Evolutionary conservation across 2,113 vertebrate genomes (phyloP).

Genomic region (Odontophorus gujanensis): DNA sequence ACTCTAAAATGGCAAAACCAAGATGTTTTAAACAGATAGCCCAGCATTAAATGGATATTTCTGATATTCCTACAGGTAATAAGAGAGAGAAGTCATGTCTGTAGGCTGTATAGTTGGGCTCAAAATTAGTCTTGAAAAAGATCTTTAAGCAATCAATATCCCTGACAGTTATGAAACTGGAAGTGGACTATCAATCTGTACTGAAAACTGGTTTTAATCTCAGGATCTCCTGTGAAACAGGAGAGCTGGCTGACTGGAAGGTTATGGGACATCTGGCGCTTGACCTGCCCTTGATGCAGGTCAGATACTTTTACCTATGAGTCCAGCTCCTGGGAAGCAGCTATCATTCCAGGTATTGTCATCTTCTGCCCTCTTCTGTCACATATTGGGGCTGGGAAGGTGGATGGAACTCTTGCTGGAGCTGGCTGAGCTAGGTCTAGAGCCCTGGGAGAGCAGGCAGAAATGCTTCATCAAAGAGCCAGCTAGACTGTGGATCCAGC

Average conservation of each 20-base stretch:
- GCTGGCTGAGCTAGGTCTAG: not conserved
- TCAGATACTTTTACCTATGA: not conserved
- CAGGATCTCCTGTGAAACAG: not conserved
- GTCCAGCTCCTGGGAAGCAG: not conserved
- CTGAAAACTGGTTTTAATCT: not conserved
- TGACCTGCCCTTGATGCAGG: fast-evolving
- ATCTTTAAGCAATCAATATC: not conserved
- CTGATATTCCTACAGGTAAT: not conserved
- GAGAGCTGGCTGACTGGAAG: not conserved
- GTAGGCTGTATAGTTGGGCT: not conserved
- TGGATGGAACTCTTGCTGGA: not conserved
- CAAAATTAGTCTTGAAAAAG: not conserved
- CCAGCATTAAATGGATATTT: not conserved
- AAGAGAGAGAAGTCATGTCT: not conserved
- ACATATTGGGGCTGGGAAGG: not conserved
- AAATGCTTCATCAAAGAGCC: not conserved
- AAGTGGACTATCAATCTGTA: not conserved
- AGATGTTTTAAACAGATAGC: not conserved
- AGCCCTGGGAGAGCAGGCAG: not conserved
- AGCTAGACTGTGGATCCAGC: not conserved
- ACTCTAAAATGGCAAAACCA: not conserved
- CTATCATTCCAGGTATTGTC: not conserved
- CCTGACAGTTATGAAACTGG: not conserved
- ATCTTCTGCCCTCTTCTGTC: not conserved
- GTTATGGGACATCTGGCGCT: not conserved